These are phyloP conservation scores for Ganaspis brasiliensis DNA, from an alignment of 2,888 invertebrate species.

Conservation along the genomic window DNA sequence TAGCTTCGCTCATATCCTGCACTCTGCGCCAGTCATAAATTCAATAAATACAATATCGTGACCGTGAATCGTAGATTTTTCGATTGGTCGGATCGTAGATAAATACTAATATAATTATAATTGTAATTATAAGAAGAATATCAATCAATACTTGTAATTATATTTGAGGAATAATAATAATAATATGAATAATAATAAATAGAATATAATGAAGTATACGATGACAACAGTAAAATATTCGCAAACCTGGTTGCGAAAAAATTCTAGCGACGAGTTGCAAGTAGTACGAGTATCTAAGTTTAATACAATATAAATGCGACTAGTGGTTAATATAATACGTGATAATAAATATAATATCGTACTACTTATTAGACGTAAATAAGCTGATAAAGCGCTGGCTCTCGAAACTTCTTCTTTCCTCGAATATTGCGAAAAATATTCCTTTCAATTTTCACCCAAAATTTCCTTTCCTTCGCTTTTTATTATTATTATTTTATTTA, in stretches of 20 bases:
- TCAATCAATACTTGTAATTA: slow-evolving; percentile 59
- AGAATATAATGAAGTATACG: slow-evolving; percentile 44
- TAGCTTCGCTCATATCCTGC: slow-evolving; percentile 21
- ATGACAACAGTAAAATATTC: slow-evolving; percentile 40
- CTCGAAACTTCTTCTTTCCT: not conserved
- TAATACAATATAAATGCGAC: slow-evolving; percentile 72
- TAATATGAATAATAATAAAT: slow-evolving; percentile 59
- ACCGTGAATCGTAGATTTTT: slow-evolving; percentile 44
- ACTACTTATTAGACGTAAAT: slow-evolving; percentile 63
- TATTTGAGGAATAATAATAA: slow-evolving; percentile 60
- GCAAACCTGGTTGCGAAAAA: slow-evolving; percentile 43
- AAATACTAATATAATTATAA: slow-evolving; percentile 55
- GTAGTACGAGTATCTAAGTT: slow-evolving; percentile 60
- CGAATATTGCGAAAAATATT: slow-evolving; percentile 26
- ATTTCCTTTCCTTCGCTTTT: not conserved
- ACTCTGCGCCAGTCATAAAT: slow-evolving; percentile 39
- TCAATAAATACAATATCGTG: slow-evolving; percentile 38
- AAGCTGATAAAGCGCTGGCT: slow-evolving; percentile 37
- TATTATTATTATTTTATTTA: too few relatives aligned
- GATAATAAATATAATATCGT: slow-evolving; percentile 75
- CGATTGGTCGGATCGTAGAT: slow-evolving; percentile 56
- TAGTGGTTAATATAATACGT: slow-evolving; percentile 73
- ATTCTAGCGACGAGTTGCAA: slow-evolving; percentile 45
- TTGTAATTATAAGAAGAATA: slow-evolving; percentile 54
- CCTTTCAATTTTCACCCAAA: not conserved